Base-by-base conservation (phyloP, 2,113 vertebrate genomes). In the Pelobates fuscus region DNA sequence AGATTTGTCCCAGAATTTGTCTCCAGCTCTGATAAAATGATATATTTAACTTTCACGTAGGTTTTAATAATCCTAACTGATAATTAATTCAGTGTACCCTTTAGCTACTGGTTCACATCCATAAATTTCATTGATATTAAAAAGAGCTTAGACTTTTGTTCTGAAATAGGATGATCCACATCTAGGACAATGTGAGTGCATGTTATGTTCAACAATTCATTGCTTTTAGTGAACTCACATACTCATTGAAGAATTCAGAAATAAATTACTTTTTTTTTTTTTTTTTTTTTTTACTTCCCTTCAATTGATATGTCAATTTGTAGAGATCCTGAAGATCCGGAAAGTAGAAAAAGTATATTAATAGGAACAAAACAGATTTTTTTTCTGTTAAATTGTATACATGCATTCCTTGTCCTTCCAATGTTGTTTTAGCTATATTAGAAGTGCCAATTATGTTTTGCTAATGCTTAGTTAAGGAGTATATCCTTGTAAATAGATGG, bases 381-480 rank as follows among this genome's bases (percentile, higher is more conserved):
- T 10, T 6, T 37, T 37, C 10, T 37, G 32, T 37, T 37, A 10
- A 37, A 37, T 10, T 37, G 32, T 5, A 5, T 37, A 10, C 5
- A 37, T 10, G 10, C 5, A 37, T 37, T 37, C 32, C 10, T 37
- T 37, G 5, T 37, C 5, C 32, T 37, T 37, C 5, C n/a, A 49
- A 17, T 1, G 44, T 49, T 49, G 17, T 2, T 49, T 49, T 49
- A 49, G 4, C 17, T 4, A 49, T 18, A 73, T 12, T 41, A 54
- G 29, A 67, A 76, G 55, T 64, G 46, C 72, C 72, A 76, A 76
- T 76, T 76, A 76, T 24, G 46, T 8, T 5, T 27, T 60, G 41
- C 44, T 37, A 67, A 20, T 18, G 20, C 54, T 76, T n/a, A 32
- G 15, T 25, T 44, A 67, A 67, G 55, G 17, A 67, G 72, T 60